Conservation (phyloP, 2,113 vertebrate genomes). For the Sterna hirundo region DNA sequence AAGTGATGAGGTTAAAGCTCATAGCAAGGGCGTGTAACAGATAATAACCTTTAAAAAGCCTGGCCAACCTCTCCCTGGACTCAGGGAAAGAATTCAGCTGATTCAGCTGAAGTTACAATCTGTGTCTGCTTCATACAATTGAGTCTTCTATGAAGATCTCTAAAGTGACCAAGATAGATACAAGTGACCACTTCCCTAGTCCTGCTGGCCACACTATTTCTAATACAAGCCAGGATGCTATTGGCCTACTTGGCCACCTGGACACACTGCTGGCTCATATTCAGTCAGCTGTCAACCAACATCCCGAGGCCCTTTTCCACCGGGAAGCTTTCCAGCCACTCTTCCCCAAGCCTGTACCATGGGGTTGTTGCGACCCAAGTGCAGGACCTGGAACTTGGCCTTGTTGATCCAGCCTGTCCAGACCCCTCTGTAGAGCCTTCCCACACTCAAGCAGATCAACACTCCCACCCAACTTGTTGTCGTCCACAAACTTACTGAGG, state of each 20-base stretch:
- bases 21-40: not conserved
- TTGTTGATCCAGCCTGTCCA: not conserved
- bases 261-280: too few relatives aligned
- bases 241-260: too few relatives aligned
- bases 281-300: too few relatives aligned
- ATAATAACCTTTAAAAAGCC: not conserved
- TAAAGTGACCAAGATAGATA: not conserved
- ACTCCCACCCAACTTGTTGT: not conserved
- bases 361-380: not conserved
- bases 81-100: not conserved
- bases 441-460: not conserved
- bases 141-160: not conserved
- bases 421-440: not conserved
- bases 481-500: not conserved
- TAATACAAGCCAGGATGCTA: too few relatives aligned
- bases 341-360: too few relatives aligned
- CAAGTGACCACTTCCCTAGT: too few relatives aligned
- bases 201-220: too few relatives aligned
- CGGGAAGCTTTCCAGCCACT: too few relatives aligned
- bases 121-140: not conserved
- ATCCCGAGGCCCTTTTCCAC: too few relatives aligned
- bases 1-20: not conserved
- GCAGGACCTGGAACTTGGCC: not conserved
- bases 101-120: not conserved
- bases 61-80: not conserved